A percentile compares a stretch with the other conserved stretches of the same genome.
phyloP scores from a whole-genome alignment of 2,113 vertebrate genomes.

The Protobothrops mucrosquamatus region DNA sequence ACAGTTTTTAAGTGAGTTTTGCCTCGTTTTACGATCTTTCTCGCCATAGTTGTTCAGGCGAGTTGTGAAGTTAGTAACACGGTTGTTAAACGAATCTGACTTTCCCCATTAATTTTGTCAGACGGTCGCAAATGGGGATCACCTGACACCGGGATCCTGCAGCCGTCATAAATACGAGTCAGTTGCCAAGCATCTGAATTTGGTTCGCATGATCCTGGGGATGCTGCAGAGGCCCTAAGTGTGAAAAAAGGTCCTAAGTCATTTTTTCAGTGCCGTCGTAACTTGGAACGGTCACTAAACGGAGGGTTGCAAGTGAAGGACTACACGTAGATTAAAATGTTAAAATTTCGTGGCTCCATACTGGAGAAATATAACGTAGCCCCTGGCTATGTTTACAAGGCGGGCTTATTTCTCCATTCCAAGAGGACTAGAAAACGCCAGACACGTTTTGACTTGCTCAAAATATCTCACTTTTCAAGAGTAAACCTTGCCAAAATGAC shows the following conservation, averaged over 20 bases:
- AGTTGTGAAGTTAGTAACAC: too few relatives aligned
- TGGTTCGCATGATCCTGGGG: not conserved
- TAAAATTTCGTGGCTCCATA: not conserved
- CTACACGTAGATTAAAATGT: not conserved
- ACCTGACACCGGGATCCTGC: too few relatives aligned
- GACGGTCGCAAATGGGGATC: too few relatives aligned
- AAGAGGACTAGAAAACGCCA: not conserved
- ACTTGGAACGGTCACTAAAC: not conserved
- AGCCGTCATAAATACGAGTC: too few relatives aligned
- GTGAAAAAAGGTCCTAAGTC: not conserved
- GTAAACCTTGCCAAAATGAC: not conserved
- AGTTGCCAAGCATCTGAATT: not conserved
- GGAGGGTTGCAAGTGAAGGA: not conserved
- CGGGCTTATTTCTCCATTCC: not conserved
- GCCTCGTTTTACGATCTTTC: not conserved
- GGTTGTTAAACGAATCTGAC: too few relatives aligned
- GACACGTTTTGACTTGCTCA: not conserved
- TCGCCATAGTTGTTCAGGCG: not conserved
- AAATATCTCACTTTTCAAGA: not conserved
- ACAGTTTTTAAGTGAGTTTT: too few relatives aligned
- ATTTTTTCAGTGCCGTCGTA: not conserved
- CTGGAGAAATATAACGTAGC: not conserved
- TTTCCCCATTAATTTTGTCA: too few relatives aligned
- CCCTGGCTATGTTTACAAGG: not conserved
- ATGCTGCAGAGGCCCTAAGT: not conserved